A percentile compares a stretch with the other conserved stretches of the same genome.
Conservation (phyloP, 2,797 vertebrate species). For the Enteromius viviparus region DNA sequence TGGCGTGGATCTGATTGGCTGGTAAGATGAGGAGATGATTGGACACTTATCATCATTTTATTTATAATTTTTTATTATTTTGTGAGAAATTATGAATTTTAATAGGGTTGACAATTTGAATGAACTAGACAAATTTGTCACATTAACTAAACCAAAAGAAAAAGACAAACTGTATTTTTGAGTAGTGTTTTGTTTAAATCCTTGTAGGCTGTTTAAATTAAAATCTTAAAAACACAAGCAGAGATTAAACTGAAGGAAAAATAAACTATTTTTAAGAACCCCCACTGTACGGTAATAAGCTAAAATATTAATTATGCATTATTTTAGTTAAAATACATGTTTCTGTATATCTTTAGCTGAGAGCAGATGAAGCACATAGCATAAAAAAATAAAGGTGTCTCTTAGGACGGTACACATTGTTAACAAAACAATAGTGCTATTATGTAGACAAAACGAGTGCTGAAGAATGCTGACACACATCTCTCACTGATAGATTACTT, state of each 20-base stretch:
- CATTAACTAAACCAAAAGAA: neutral
- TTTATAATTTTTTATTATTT: neutral
- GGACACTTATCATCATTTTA: neutral
- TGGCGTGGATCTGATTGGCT: too few relatives aligned
- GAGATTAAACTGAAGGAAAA: neutral
- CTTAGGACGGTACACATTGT: constrained; percentile 44
- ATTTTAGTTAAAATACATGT: constrained; percentile 4
- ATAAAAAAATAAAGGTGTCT: constrained; percentile 48
- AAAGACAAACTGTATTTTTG: neutral
- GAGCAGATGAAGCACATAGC: constrained; percentile 38
- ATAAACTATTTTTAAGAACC: neutral
- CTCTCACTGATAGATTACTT: constrained; percentile 42
- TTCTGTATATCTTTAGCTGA: constrained; percentile 15
- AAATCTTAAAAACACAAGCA: neutral
- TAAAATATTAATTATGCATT: neutral
- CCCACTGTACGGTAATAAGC: constrained; percentile 6
- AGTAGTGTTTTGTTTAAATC: neutral
- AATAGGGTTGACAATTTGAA: neutral
- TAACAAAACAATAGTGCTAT: constrained; percentile 57
- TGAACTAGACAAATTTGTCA: neutral
- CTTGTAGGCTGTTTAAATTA: neutral
- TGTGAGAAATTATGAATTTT: neutral
- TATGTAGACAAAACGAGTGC: constrained; percentile 33
- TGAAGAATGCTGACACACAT: constrained; percentile 54
- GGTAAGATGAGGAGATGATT: too few relatives aligned